Conservation (phyloP, 2,888 invertebrate species). For the Phortica magna region DNA sequence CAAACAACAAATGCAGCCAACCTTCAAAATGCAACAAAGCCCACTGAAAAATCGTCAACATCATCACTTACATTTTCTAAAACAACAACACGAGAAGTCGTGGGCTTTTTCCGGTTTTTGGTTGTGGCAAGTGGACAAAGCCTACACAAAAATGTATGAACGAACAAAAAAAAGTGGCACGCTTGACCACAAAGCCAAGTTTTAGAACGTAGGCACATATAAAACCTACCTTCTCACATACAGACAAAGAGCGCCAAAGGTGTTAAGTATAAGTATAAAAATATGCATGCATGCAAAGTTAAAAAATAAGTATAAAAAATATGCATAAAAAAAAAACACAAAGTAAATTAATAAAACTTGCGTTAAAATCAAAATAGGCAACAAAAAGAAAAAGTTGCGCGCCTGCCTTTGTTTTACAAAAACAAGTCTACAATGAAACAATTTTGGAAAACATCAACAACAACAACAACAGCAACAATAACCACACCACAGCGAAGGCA, state of each 20-base stretch:
- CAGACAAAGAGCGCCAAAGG: constrained; percentile 1
- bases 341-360: constrained; percentile 19
- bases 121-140: constrained; percentile 1
- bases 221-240: background rate
- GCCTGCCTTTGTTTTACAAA: constrained; percentile 26
- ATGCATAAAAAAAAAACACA: constrained; percentile 8
- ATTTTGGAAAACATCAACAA: constrained; percentile 23
- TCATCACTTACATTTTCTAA: constrained; percentile 30
- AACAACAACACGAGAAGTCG: constrained; percentile 21
- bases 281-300: too few relatives aligned
- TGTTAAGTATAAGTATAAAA: constrained; percentile 21
- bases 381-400: constrained; percentile 29
- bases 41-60: constrained; percentile 4
- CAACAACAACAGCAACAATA: background rate
- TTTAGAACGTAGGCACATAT: constrained; percentile 21
- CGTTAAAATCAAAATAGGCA: constrained; percentile 1
- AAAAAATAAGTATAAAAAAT: background rate
- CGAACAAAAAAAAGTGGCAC: background rate
- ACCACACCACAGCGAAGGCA: background rate
- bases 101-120: constrained; percentile 33
- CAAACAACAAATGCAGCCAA: background rate
- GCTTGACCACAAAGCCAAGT: constrained; percentile 1
- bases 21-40: constrained; percentile 18
- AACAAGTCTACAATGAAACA: background rate
- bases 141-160: constrained; percentile 18